Evolutionary conservation across 1,140 invertebrate species (phyloP).

Genomic region (Drosophila simulans): DNA sequence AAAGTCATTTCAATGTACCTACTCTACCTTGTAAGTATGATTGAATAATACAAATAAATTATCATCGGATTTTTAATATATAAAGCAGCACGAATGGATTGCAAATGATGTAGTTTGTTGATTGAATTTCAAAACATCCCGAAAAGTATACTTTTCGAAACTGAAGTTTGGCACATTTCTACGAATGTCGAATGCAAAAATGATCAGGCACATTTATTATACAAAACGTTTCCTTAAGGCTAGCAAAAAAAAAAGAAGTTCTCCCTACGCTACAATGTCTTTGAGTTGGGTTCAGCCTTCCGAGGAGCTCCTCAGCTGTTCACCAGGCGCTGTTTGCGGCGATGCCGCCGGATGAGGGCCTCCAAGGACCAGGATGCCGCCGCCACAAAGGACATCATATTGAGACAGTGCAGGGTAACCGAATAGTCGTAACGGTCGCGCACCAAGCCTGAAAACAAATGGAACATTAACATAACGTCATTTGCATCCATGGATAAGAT

Average conservation of each 20-base stretch:
- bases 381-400: constrained; percentile 87
- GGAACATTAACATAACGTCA: no score
- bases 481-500: neutral
- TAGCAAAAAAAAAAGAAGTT: constrained; percentile 29
- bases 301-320: constrained; percentile 3
- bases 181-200: neutral
- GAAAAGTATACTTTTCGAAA: neutral
- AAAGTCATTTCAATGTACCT: constrained; percentile 48
- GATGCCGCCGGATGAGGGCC: constrained; percentile 64
- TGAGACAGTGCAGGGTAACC: constrained; percentile 87
- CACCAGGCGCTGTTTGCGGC: constrained; percentile 30
- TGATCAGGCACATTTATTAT: constrained; percentile 1
- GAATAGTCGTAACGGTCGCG: constrained; percentile 86
- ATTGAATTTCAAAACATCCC: neutral
- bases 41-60: constrained; percentile 33
- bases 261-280: constrained; percentile 17
- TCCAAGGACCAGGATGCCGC: constrained; percentile 86
- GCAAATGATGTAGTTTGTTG: no score
- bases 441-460: constrained; percentile 85
- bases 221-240: constrained; percentile 14
- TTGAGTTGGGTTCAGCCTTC: constrained; percentile 8
- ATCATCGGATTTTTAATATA: constrained; percentile 17
- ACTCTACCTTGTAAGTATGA: constrained; percentile 37
- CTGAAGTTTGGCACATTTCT: neutral
- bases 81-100: neutral